These are phyloP conservation scores for Lasioglossum calceatum DNA, from an alignment of 2,888 invertebrate species.

Conservation along the genomic window DNA sequence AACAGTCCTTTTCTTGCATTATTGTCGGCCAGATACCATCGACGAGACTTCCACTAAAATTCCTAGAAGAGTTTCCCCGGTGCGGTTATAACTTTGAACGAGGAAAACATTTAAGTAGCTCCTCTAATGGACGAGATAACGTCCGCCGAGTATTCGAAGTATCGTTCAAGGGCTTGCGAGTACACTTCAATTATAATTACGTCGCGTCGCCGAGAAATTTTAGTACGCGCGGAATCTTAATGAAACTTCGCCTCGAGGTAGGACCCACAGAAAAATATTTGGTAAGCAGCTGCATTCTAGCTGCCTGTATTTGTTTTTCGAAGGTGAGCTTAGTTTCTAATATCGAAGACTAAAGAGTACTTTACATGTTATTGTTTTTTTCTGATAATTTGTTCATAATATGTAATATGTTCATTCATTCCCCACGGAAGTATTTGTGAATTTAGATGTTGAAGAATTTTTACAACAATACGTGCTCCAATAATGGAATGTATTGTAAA, in stretches of 20 bases:
- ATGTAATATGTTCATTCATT: neutral
- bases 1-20: neutral
- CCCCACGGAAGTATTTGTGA: neutral
- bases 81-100: neutral
- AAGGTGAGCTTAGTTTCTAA: neutral
- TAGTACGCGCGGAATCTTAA: neutral
- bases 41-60: neutral
- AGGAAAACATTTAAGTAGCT: neutral
- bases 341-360: neutral
- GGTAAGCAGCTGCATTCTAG: neutral
- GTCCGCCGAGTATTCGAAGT: neutral
- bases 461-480: neutral
- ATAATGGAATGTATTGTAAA: neutral
- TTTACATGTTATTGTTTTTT: neutral
- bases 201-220: neutral
- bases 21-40: neutral
- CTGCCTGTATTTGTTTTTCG: neutral
- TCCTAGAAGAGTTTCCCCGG: neutral
- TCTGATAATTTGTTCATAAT: neutral
- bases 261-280: neutral
- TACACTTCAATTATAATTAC: constrained; percentile 12
- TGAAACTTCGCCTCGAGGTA: neutral
- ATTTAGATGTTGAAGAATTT: neutral
- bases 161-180: neutral
- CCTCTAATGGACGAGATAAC: neutral